Evolutionary conservation across 2,888 invertebrate species (phyloP).

Genomic region (Andrena chrysosceles): DNA sequence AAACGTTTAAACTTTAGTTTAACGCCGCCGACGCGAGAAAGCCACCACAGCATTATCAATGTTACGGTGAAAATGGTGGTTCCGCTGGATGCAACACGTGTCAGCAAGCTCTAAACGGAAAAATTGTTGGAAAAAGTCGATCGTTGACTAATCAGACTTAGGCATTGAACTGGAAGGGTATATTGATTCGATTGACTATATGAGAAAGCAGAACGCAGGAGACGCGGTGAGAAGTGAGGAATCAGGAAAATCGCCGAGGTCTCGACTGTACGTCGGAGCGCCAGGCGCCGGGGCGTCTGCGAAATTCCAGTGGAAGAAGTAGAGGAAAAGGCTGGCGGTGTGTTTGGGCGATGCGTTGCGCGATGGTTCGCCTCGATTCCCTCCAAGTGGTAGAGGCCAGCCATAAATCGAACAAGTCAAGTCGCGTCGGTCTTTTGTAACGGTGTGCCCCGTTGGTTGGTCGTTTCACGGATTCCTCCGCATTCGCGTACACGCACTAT

Average conservation of each 20-base stretch:
- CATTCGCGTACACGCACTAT: background rate
- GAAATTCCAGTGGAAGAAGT: constrained; percentile 44
- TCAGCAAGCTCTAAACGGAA: background rate
- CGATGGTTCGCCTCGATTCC: background rate
- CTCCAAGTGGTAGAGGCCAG: background rate
- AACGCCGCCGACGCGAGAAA: background rate
- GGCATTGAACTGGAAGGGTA: constrained; percentile 13
- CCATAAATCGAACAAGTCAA: constrained; percentile 67
- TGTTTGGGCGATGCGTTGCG: constrained; percentile 8
- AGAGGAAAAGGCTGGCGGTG: constrained; percentile 14
- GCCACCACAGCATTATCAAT: background rate
- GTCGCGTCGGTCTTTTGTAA: background rate
- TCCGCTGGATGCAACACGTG: constrained; percentile 26
- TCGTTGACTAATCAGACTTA: background rate
- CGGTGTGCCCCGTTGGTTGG: background rate
- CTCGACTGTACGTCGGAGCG: constrained; percentile 69
- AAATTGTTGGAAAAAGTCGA: background rate
- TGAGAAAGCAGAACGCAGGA: constrained; percentile 24
- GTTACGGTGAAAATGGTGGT: background rate
- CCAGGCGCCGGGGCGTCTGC: constrained; percentile 77
- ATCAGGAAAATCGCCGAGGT: constrained; percentile 69
- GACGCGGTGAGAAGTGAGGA: constrained; percentile 59
- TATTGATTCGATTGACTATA: constrained; percentile 5
- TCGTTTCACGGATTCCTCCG: background rate
- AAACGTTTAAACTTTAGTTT: constrained; percentile 13